Evolutionary conservation across 2,888 invertebrate genomes (phyloP), one percentile per base, ranked within the genome.

Genomic region (Drosophila anomelani): DNA sequence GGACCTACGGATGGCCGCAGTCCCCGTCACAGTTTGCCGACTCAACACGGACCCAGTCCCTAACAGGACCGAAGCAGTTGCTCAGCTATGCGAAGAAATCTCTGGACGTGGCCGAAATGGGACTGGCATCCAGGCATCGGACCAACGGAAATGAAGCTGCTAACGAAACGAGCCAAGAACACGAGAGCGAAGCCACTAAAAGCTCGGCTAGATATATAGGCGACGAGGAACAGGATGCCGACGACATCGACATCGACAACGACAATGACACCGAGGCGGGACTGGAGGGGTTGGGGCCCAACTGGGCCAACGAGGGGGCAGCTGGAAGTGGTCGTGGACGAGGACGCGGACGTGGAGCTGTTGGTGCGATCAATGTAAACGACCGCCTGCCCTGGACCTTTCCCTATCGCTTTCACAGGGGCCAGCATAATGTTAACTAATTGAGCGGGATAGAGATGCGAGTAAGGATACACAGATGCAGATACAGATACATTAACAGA

Each of bases 321-420:
- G 60, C 49, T 44, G 38, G 51, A 49, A 44, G 61, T 56, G 56
- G 43, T 36, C 51, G 26, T 7, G 39, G 47, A 15, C 43, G 43
- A 20, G 41, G 29, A 43, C 43, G 58, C 34, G 58, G 39, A n/a
- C 60, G 67, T 36, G 58, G 63, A 12, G 62, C 64, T 23, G 29
- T 3, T 15, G 67, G 41, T 51, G 61, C 43, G 49, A 70, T 38
- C 26, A 79, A 80, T 63, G 77, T 64, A 58, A 80, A 79, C 60
- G 77, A 66, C 32, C 90, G 88, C 67, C 83, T 90, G 67, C 91
- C 90, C 53, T 80, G 92, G 76, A 90, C 88, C 62, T 85, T 91
- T 76, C 78, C 91, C 57, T 92, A 92, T 77, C 91, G 91, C 75
- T 84, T 91, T 80, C 91, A 90, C 74, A 91, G 91, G 72, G 91